phyloP scores from a whole-genome alignment of 2,888 invertebrate genomes.

The Ormyrus rosae region DNA sequence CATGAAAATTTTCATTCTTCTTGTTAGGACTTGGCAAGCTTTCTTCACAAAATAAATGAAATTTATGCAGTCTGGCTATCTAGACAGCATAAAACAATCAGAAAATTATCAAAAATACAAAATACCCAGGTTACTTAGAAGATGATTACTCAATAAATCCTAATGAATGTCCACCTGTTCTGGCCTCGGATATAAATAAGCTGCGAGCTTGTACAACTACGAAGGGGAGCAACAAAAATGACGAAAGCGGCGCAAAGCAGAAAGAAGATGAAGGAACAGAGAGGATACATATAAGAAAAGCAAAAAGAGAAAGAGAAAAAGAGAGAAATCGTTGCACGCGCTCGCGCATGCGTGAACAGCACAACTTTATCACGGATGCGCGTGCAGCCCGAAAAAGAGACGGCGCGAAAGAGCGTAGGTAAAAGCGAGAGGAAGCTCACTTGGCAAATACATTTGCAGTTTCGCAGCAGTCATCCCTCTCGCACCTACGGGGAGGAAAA shows the following conservation, averaged over 20 bases:
- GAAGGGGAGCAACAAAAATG: not conserved
- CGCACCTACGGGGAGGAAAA: slow-evolving; percentile 20
- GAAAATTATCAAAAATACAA: slow-evolving; percentile 42
- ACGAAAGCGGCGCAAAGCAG: not conserved
- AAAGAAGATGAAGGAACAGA: slow-evolving; percentile 3
- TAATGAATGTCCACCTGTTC: slow-evolving; percentile 73
- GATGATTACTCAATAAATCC: slow-evolving; percentile 73
- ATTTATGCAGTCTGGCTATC: not conserved
- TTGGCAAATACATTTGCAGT: slow-evolving; percentile 22
- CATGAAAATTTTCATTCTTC: not conserved
- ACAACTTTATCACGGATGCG: slow-evolving; percentile 50
- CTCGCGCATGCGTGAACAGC: slow-evolving; percentile 30
- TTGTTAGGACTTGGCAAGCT: not conserved
- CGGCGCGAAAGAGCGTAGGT: slow-evolving; percentile 8
- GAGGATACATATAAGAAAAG: slow-evolving; percentile 1
- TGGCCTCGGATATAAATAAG: slow-evolving; percentile 66
- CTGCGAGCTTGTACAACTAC: slow-evolving; percentile 40
- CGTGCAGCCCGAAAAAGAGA: slow-evolving; percentile 21
- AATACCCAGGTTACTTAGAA: slow-evolving; percentile 37
- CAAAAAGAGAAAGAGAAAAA: not conserved
- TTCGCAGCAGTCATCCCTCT: slow-evolving; percentile 27
- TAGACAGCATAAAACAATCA: slow-evolving; percentile 1
- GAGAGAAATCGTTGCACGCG: slow-evolving; percentile 31
- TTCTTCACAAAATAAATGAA: not conserved
- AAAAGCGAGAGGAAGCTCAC: not conserved